Percentiles rank a stretch among this genome's conserved stretches.
Evolutionary conservation across 2,888 invertebrate genomes (phyloP).

Genomic region (Eupithecia inturbata): DNA sequence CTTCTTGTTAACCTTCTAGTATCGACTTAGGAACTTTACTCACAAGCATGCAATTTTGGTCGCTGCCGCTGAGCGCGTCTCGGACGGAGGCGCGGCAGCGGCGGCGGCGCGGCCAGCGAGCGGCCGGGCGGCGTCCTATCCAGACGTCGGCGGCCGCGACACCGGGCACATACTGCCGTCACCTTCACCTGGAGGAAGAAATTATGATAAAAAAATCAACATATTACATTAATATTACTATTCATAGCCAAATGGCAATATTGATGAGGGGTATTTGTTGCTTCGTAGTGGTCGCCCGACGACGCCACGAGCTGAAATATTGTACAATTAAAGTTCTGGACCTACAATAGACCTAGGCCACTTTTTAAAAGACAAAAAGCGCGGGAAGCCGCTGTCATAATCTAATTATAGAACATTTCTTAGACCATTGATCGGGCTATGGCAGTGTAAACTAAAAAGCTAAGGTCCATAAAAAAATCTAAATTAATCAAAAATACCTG

Average conservation of each 20-base stretch:
- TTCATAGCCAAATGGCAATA: neutral
- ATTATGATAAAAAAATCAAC: neutral
- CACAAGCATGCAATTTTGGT: neutral
- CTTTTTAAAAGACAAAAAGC: neutral
- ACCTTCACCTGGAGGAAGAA: slow-evolving; percentile 33
- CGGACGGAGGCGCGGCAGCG: slow-evolving; percentile 38
- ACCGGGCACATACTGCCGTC: slow-evolving; percentile 59
- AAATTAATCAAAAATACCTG: neutral
- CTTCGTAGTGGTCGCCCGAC: neutral
- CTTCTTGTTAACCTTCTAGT: neutral
- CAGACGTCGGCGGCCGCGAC: slow-evolving; percentile 67
- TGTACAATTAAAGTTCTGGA: neutral
- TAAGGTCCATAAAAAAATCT: neutral
- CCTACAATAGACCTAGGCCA: neutral
- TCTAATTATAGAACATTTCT: neutral
- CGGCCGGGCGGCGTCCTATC: slow-evolving; percentile 59
- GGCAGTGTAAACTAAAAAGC: neutral
- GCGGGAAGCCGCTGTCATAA: neutral
- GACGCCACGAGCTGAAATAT: neutral
- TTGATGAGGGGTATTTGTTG: neutral
- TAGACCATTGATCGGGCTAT: neutral
- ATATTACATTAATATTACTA: neutral
- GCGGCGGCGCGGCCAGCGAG: slow-evolving; percentile 51
- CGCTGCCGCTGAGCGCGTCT: slow-evolving; percentile 38
- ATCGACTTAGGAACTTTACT: neutral